Evolutionary conservation across 92 coral and sea anemone genomes (phyloP), one percentile per base, ranked within the genome.

Genomic region (Porites cylindrica): DNA sequence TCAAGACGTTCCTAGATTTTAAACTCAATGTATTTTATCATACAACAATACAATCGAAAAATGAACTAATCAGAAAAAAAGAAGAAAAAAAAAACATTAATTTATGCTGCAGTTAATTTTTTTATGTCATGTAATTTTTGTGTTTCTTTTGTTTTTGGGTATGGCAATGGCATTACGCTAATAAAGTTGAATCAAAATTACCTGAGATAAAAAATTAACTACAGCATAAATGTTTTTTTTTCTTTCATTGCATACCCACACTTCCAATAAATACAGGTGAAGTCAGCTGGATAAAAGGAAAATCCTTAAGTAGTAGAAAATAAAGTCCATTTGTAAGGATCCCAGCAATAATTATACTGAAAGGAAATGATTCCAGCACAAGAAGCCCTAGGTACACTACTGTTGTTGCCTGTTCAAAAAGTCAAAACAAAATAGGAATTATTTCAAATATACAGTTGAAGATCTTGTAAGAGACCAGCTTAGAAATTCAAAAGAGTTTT

Each of bases 261-360:
- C 95, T 93, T 71, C 92, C 82, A 63, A 97, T 69, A 78, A 97
- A 97, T 47, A 93, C 91, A 12, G 99, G 99, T 32, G 99, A 97
- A 29, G 94, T 90, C 16, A 97, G 88, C 87, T 96, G 91, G 75
- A 97, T 97, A 82, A 92, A 97, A 16, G 99, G 99, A 61, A 97
- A 95, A 88, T 97, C 99, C 73, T 72, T 95, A 1, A 97, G 93
- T 71, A 97, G 90, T 83, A 95, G 52, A 87, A 87, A 90, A 78
- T 97, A 97, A 21, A 97, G 89, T 76, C 94, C 98, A 95, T 95
- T 97, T 52, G 96, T 85, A 1, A 92, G 52, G 32, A 97, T 88
- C 17, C 99, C 99, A 38, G 94, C 83, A 16, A 77, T 68, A 26
- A 97, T 88, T 38, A 95, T 78, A 17, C 79, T 63, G 81, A 92